These are phyloP conservation scores for Columba janthina DNA, from an alignment of 2,113 vertebrate species.

Conservation along the genomic window DNA sequence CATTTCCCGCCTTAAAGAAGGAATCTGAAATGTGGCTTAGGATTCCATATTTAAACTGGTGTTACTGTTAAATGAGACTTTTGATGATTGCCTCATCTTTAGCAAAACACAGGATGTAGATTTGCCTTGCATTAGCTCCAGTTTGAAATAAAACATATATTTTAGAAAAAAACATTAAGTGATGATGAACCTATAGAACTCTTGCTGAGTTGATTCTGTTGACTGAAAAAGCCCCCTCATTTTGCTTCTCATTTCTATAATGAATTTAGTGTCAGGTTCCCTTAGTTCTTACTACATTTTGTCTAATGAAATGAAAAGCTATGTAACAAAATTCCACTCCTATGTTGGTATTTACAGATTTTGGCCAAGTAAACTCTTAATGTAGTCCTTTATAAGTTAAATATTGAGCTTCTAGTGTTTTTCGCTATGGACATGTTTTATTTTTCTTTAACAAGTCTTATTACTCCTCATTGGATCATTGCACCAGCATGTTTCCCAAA, in stretches of 20 bases:
- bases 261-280: not conserved
- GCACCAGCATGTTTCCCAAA: not conserved
- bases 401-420: not conserved
- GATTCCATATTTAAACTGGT: not conserved
- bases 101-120: not conserved
- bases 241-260: not conserved
- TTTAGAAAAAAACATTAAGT: not conserved
- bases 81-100: not conserved
- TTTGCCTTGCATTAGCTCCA: not conserved
- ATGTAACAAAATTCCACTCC: not conserved
- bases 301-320: not conserved
- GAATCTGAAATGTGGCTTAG: not conserved
- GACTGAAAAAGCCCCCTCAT: not conserved
- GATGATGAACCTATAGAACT: not conserved
- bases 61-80: not conserved
- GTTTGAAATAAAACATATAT: not conserved
- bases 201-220: not conserved
- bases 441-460: not conserved
- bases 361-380: not conserved
- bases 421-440: not conserved
- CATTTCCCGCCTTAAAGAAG: not conserved
- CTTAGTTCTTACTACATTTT: not conserved
- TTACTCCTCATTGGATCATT: not conserved
- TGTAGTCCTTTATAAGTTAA: not conserved
- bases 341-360: not conserved